Percentiles rank a stretch among this genome's conserved stretches.
phyloP scores from a whole-genome alignment of 2,797 vertebrate genomes.

The Molossus molossus region DNA sequence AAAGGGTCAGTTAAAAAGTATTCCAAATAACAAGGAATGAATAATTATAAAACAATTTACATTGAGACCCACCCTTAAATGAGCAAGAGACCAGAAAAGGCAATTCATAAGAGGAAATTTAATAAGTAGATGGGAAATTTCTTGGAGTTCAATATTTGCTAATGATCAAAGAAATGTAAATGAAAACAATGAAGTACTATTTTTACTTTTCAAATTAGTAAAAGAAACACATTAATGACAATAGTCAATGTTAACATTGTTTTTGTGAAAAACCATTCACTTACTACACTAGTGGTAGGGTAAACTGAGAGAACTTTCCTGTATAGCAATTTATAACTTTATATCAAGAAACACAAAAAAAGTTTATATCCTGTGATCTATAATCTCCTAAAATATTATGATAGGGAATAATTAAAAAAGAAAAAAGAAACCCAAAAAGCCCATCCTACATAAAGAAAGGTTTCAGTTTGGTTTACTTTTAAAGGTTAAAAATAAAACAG shows the following conservation, averaged over 20 bases:
- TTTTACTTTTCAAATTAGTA: slow-evolving; percentile 19
- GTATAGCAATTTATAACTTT: slow-evolving; percentile 41
- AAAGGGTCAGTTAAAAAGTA: slow-evolving; percentile 6
- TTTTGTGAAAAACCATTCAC: slow-evolving; percentile 21
- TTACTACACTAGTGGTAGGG: not conserved
- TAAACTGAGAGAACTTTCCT: slow-evolving; percentile 38
- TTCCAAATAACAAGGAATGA: not conserved
- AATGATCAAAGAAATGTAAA: too few species aligned
- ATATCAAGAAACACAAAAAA: slow-evolving; percentile 8
- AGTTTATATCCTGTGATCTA: slow-evolving; percentile 14
- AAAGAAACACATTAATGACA: slow-evolving; percentile 17
- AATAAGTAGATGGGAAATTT: slow-evolving; percentile 59
- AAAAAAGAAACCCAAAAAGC: not conserved
- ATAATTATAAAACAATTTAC: not conserved
- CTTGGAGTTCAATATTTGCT: not conserved
- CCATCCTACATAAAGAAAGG: not conserved
- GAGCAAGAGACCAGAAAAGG: not conserved
- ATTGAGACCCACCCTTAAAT: not conserved
- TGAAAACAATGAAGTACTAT: too few species aligned
- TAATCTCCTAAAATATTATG: slow-evolving; percentile 3
- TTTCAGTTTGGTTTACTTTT: slow-evolving; percentile 28
- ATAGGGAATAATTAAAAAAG: not conserved
- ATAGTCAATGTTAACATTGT: not conserved
- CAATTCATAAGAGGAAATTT: slow-evolving; percentile 33
- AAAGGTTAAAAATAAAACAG: slow-evolving; percentile 64